phyloP scores from a whole-genome alignment of 1,140 invertebrate species.

The Chironomus tepperi region DNA sequence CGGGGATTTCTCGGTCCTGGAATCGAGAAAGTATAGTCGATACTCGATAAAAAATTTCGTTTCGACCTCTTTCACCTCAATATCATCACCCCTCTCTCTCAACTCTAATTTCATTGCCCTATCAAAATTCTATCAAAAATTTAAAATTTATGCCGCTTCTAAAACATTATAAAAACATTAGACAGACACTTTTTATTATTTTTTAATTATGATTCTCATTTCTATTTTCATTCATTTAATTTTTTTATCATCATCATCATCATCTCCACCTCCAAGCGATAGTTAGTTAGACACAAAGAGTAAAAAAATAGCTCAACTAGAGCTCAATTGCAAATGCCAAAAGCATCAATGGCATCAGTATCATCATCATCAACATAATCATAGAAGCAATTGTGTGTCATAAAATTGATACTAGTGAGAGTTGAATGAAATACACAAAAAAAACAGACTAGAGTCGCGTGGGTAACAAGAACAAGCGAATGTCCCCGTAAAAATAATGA shows the following conservation, averaged over 20 bases:
- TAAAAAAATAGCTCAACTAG: background rate
- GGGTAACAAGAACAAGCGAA: background rate
- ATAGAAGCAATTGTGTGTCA: too few species aligned
- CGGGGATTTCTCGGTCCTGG: too few species aligned
- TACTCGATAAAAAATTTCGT: too few species aligned
- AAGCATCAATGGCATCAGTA: background rate
- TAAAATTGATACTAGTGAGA: too few species aligned
- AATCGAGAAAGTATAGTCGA: too few species aligned
- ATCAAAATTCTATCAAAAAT: too few species aligned
- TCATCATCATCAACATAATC: background rate
- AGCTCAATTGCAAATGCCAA: background rate
- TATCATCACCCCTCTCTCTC: too few species aligned
- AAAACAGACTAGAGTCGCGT: background rate
- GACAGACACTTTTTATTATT: background rate
- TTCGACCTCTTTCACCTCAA: too few species aligned
- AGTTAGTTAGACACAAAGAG: background rate
- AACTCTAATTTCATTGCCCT: too few species aligned
- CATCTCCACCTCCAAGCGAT: too few species aligned
- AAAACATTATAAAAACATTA: conserved; percentile 3
- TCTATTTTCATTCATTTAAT: too few species aligned
- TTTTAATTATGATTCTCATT: background rate
- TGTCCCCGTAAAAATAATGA: background rate
- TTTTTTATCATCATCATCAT: too few species aligned
- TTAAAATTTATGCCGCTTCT: background rate
- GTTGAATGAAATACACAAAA: background rate